A percentile compares a stretch with the other conserved stretches of the same genome.
phyloP scores from a whole-genome alignment of 2,888 invertebrate species.

The Epirrhoe alternata region DNA sequence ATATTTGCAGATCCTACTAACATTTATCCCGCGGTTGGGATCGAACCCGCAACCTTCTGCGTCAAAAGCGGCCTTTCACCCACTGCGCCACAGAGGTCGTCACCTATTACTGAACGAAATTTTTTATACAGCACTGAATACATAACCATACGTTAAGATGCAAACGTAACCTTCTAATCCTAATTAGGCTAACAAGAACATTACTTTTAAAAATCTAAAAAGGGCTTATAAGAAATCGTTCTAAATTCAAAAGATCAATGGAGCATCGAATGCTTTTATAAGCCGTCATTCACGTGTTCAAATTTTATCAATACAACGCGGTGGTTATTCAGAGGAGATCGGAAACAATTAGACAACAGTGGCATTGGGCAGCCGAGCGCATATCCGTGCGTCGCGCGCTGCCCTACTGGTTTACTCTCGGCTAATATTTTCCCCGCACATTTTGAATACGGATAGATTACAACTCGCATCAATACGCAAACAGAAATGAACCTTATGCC shows the following conservation, averaged over 20 bases:
- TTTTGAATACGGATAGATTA: conserved; percentile 48
- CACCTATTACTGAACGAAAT: no score
- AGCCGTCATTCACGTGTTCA: conserved; percentile 72
- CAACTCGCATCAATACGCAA: conserved; percentile 28
- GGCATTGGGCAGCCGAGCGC: conserved; percentile 81
- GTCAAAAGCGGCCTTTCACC: no score
- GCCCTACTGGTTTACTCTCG: conserved; percentile 73
- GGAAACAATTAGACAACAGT: conserved; percentile 83
- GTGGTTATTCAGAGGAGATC: conserved; percentile 79
- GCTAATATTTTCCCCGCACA: conserved; percentile 60
- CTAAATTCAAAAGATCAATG: conserved; percentile 48
- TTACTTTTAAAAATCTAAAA: conserved; percentile 1
- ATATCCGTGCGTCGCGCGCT: conserved; percentile 72
- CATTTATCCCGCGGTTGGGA: no score
- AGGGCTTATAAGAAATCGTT: conserved; percentile 11
- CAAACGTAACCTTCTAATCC: neutral
- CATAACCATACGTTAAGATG: neutral
- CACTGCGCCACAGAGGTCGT: no score
- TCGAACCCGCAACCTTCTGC: no score
- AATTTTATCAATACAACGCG: conserved; percentile 76
- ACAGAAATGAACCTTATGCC: conserved; percentile 42
- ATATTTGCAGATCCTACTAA: no score
- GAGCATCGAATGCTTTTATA: conserved; percentile 63
- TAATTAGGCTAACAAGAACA: neutral
- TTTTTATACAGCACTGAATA: no score